Base-by-base conservation (phyloP, 2,888 invertebrate species). In the Dichetophora obliterata region DNA sequence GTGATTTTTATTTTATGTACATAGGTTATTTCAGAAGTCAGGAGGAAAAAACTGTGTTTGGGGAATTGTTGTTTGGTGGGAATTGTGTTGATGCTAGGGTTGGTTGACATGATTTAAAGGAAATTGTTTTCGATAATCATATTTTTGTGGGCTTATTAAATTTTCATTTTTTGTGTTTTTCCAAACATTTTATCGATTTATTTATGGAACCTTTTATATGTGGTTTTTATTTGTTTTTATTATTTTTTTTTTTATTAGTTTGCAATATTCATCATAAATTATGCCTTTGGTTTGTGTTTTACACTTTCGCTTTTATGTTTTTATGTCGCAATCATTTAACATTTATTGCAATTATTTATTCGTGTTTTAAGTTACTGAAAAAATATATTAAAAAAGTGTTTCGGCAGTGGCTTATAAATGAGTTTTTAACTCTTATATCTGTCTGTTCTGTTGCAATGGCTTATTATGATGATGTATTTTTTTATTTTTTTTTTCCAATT, bases 291-390 rank as follows among this genome's bases (percentile, higher is more conserved):
- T 59, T 14, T 19, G 22, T 27, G 8, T 11, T 14, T 59, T 11
- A 27, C 27, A 27, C 19, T 59, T 14, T 43, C 3, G 19, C 9
- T 52, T 48, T 69, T 66, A 43, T 43, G 14, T 11, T 11, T 43
- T 43, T 43, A 43, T 43, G 43, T 24, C 27, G 59, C 59, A 59
- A 59, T 59, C 24, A 59, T 22, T 24, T 16, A 59, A 11, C 27
- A 27, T 43, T 74, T 80, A 75, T 76, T 81, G 77, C 78, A 77
- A 77, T 78, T 77, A 81, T 80, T 81, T 80, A 81, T 81, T 71
- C 72, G 77, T 72, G 76, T 59, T 76, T 80, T 81, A 81, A 81
- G 78, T 81, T 77, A 80, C 77, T 77, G 78, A 75, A 80, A 78
- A 79, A 78, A 77, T 75, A 43, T 1, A 43, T 3, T 11, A 43